These are phyloP conservation scores for Achroia grisella DNA, from an alignment of 1,140 invertebrate genomes.

Conservation along the genomic window DNA sequence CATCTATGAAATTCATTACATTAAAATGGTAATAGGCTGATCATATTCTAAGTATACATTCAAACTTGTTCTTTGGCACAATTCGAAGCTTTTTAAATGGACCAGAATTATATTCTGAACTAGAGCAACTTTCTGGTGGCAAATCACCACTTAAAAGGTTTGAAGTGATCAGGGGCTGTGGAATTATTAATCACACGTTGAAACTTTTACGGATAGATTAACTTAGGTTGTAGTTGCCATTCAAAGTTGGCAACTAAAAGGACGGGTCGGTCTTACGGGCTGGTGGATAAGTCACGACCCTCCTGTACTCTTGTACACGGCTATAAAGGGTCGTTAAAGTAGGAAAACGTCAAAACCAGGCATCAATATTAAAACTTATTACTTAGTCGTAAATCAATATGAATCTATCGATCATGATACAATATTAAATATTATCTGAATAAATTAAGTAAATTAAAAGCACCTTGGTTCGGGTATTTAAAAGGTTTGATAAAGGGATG, in stretches of 20 bases:
- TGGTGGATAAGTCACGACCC: constrained; percentile 14
- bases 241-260: constrained; percentile 30
- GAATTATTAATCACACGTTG: constrained; percentile 23
- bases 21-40: too few relatives aligned
- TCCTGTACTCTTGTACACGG: constrained; percentile 3
- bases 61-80: too few relatives aligned
- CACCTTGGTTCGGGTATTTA: too few relatives aligned
- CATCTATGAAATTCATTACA: too few relatives aligned
- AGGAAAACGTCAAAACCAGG: constrained; percentile 47
- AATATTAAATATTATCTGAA: too few relatives aligned
- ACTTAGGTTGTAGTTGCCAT: constrained; percentile 15
- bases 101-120: too few relatives aligned
- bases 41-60: too few relatives aligned
- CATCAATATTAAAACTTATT: constrained; percentile 55
- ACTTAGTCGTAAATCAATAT: too few relatives aligned
- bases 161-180: not conserved
- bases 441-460: too few relatives aligned
- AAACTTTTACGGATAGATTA: constrained; percentile 14
- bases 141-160: constrained; percentile 4
- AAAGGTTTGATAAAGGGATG: too few relatives aligned
- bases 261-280: constrained; percentile 5
- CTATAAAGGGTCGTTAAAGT: constrained; percentile 36
- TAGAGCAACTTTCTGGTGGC: not conserved
- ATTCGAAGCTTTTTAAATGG: too few relatives aligned
- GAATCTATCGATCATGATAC: too few relatives aligned